phyloP scores from a whole-genome alignment of 2,888 invertebrate genomes.

The Andrena trimmerana region DNA sequence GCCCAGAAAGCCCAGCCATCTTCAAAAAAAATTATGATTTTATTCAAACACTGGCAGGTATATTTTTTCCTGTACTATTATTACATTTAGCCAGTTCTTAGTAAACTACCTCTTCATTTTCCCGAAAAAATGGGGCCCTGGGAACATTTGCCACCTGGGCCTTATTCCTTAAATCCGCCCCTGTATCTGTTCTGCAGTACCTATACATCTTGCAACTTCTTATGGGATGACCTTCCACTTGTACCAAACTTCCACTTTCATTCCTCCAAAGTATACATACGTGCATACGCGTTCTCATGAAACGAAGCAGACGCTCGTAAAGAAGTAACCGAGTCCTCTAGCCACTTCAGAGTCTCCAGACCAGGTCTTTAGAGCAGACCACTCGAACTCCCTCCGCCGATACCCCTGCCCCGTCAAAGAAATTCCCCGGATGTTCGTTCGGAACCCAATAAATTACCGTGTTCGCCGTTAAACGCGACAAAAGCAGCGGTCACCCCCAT shows the following conservation, averaged over 20 bases:
- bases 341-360: background rate
- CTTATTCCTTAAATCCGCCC: too few relatives aligned
- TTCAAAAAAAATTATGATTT: too few relatives aligned
- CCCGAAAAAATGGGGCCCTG: too few relatives aligned
- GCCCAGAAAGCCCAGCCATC: too few relatives aligned
- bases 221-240: background rate
- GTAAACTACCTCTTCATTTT: too few relatives aligned
- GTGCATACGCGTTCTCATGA: background rate
- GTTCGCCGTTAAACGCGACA: background rate
- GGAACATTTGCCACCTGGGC: too few relatives aligned
- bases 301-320: slow-evolving; percentile 12
- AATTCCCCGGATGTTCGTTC: background rate
- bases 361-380: background rate
- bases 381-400: background rate
- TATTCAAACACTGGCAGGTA: too few relatives aligned
- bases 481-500: slow-evolving; percentile 7
- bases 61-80: too few relatives aligned
- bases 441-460: slow-evolving; percentile 23
- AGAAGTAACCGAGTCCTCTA: background rate
- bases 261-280: background rate
- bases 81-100: too few relatives aligned
- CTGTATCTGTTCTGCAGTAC: too few relatives aligned
- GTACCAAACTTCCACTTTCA: background rate
- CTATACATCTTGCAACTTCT: background rate
- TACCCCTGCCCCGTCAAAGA: background rate